phyloP scores from a whole-genome alignment of 37 sponge, comb jelly and placozoan genomes.

The Aplysina aerophoba region DNA sequence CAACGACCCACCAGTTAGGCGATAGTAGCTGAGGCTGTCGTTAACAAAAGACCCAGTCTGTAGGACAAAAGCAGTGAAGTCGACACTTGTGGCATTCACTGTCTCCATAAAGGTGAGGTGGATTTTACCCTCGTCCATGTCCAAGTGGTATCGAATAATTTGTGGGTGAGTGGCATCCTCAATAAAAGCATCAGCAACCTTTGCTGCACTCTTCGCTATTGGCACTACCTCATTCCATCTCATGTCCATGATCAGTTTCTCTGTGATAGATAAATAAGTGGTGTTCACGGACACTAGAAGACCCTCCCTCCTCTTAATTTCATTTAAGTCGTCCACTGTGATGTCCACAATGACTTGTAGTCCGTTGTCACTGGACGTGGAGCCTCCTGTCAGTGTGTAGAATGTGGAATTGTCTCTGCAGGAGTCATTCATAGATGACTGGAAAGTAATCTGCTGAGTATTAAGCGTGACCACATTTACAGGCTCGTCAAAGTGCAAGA shows the following conservation, averaged over 20 bases:
- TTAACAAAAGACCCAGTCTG: constrained; percentile 72
- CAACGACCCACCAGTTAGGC: constrained; percentile 74
- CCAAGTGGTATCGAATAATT: constrained; percentile 69
- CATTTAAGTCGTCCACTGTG: constrained; percentile 74
- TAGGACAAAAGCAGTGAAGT: constrained; percentile 78
- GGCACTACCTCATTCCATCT: constrained; percentile 57
- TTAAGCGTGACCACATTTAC: constrained; percentile 72
- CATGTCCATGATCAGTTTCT: constrained; percentile 75
- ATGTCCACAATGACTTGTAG: constrained; percentile 64
- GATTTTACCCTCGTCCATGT: constrained; percentile 79
- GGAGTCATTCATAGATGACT: constrained; percentile 40
- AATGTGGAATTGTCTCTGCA: constrained; percentile 38
- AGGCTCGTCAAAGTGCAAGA: constrained; percentile 88
- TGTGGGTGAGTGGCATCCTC: constrained; percentile 67
- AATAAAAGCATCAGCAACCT: constrained; percentile 36
- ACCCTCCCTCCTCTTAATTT: constrained; percentile 66
- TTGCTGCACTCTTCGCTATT: constrained; percentile 39
- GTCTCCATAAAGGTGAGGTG: constrained; percentile 85
- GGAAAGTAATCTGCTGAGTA: constrained; percentile 67
- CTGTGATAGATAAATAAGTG: constrained; percentile 67
- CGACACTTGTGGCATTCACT: constrained; percentile 79
- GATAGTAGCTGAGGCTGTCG: constrained; percentile 45
- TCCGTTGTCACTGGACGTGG: constrained; percentile 58
- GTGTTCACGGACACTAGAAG: constrained; percentile 63
- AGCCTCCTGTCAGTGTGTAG: constrained; percentile 61